A percentile compares a stretch with the other conserved stretches of the same genome.
Evolutionary conservation across 1,140 invertebrate genomes (phyloP).

Genomic region (Drosophila erecta): DNA sequence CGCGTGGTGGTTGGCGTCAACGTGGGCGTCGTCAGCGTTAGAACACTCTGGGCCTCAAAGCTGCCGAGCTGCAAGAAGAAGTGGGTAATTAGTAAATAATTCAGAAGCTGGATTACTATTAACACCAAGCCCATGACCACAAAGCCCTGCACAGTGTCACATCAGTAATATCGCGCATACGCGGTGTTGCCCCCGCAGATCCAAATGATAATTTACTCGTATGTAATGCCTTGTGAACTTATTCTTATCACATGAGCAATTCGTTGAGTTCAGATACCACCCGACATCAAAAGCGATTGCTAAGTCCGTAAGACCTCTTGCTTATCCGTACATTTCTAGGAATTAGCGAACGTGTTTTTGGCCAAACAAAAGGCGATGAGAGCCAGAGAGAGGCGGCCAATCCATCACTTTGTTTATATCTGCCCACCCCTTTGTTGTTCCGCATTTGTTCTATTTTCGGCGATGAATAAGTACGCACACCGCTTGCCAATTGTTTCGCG

Average conservation of each 20-base stretch:
- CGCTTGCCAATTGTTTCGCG: constrained; percentile 40
- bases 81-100: not conserved
- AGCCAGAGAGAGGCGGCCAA: constrained; percentile 10
- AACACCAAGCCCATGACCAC: not conserved
- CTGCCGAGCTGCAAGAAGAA: constrained; percentile 89
- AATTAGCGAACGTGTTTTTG: constrained; percentile 27
- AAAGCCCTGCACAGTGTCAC: no score
- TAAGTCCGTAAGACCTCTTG: constrained; percentile 10
- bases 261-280: not conserved
- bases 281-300: constrained; percentile 7
- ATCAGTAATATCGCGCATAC: no score
- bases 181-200: no score
- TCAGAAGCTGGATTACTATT: not conserved
- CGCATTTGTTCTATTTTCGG: constrained; percentile 24
- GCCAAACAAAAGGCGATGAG: not conserved
- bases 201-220: no score
- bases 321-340: constrained; percentile 12
- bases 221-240: no score
- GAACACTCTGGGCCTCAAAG: constrained; percentile 91
- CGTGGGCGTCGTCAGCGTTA: constrained; percentile 95
- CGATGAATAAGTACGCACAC: constrained; percentile 43
- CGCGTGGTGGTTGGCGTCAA: constrained; percentile 96
- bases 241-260: no score
- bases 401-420: constrained; percentile 48
- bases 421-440: constrained; percentile 6